Base-by-base conservation (phyloP, 2,797 vertebrate genomes). In the Chloroceryle amazona region DNA sequence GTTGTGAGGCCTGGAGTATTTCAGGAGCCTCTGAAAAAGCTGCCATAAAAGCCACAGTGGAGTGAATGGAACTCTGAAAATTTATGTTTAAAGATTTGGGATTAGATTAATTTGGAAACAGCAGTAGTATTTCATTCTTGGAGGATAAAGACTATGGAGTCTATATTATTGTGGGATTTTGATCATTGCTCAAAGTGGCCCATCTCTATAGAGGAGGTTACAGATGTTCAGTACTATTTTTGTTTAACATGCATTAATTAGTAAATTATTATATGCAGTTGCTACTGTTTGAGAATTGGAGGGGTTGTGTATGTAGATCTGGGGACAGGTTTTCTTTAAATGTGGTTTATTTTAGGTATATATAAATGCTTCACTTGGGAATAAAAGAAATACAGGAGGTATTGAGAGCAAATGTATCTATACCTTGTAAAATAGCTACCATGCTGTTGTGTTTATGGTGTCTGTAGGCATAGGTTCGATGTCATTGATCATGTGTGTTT, bases 1-100 rank as follows among this genome's bases (percentile, higher is more conserved):
- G 29, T 87, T 94, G 12, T 87, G 75, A 79, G 46, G 16, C 89
- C 46, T 87, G 79, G n/a, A 37, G 35, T 81, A 71, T 93, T 87
- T 87, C 23, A 67, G 63, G 44, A 85, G 13, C 41, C 42, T 73
- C 1, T 5, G 71, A 74, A 71, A 68, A 87, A 72, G 25, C 63
- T 87, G 25, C 39, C 31, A 8, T 82, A 75, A 61, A 91, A 68
- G 10, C 29, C 67, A 41, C 31, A 31, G 13, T 72, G 33, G 14
- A 90, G 23, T 62, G 81, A 81, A 63, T 19, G 41, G 61, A 78
- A 63, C 44, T 54, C 12, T 54, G 57, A 84, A 79, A 90, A 81
- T 3, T 44, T 3, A 5, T 23, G 5, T 71, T 60, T 75, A 19
- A 93, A 58, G 44, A 47, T 86, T 51, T 54, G 47, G 11, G 13